Percentiles rank a stretch among this genome's conserved stretches.
phyloP scores from a whole-genome alignment of 2,888 invertebrate genomes.

The Trichopoda pennipes region DNA sequence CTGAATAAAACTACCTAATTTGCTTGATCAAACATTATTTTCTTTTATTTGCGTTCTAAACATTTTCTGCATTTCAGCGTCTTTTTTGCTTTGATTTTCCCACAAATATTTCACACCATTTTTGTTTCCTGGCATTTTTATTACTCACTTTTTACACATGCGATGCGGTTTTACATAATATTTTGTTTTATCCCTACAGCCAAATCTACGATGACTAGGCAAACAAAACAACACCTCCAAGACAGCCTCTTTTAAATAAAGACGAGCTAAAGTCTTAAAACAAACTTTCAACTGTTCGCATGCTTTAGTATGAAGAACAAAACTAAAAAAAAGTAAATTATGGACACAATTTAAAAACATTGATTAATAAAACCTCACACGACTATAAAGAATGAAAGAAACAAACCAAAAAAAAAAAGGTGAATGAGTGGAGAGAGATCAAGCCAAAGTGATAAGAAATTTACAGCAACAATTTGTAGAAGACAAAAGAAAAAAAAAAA shows the following conservation, averaged over 20 bases:
- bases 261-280: slow-evolving; percentile 10
- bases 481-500: slow-evolving; percentile 41
- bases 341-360: slow-evolving; percentile 70
- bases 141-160: slow-evolving; percentile 17
- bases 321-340: slow-evolving; percentile 61
- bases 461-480: slow-evolving; percentile 49
- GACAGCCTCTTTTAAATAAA: slow-evolving; percentile 56
- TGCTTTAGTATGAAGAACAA: neutral
- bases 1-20: neutral
- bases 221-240: slow-evolving; percentile 66
- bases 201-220: slow-evolving; percentile 42
- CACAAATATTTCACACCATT: slow-evolving; percentile 40
- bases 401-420: slow-evolving; percentile 16
- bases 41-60: neutral
- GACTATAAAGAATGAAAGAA: slow-evolving; percentile 58
- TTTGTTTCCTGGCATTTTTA: neutral
- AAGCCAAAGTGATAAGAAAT: slow-evolving; percentile 58
- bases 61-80: neutral
- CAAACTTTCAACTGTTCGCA: slow-evolving; percentile 1
- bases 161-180: slow-evolving; percentile 15
- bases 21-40: neutral
- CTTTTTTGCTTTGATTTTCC: neutral
- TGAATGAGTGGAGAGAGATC: slow-evolving; percentile 48
- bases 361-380: slow-evolving; percentile 80
- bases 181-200: neutral